phyloP scores from a whole-genome alignment of 1,140 invertebrate genomes.

The Drosophila obscura region DNA sequence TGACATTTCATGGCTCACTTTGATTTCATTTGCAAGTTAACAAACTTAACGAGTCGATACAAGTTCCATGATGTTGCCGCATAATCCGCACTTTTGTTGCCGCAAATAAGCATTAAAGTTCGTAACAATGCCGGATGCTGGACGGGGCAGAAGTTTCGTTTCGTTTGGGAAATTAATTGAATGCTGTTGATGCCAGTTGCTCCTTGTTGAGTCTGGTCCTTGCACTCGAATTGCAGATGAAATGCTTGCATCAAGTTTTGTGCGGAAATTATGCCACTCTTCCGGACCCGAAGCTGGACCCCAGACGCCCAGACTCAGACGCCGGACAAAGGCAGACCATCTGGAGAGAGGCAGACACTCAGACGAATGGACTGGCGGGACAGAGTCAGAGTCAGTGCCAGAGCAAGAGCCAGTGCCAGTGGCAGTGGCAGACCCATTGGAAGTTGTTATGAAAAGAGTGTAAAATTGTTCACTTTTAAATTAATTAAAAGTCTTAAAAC shows the following conservation, averaged over 20 bases:
- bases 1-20: not conserved
- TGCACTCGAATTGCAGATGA: slow-evolving; percentile 70
- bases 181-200: slow-evolving; percentile 59
- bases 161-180: slow-evolving; percentile 65
- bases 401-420: not conserved
- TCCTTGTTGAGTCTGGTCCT: slow-evolving; percentile 3
- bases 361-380: not conserved
- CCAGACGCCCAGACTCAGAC: not conserved
- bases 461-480: slow-evolving; percentile 76
- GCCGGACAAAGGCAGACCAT: not conserved
- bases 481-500: slow-evolving; percentile 81
- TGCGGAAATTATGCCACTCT: slow-evolving; percentile 73
- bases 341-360: not conserved
- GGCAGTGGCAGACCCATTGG: not conserved
- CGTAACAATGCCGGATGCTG: slow-evolving; percentile 57
- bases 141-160: slow-evolving; percentile 56
- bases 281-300: slow-evolving; percentile 46
- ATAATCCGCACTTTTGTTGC: slow-evolving; percentile 43
- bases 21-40: slow-evolving; percentile 28
- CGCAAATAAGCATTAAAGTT: slow-evolving; percentile 71
- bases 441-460: slow-evolving; percentile 57
- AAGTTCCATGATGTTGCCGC: slow-evolving; percentile 43
- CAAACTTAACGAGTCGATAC: slow-evolving; percentile 31
- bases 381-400: slow-evolving; percentile 11
- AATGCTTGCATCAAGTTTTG: slow-evolving; percentile 71